Base-by-base conservation (phyloP, 2,797 vertebrate species). In the Channa striata region DNA sequence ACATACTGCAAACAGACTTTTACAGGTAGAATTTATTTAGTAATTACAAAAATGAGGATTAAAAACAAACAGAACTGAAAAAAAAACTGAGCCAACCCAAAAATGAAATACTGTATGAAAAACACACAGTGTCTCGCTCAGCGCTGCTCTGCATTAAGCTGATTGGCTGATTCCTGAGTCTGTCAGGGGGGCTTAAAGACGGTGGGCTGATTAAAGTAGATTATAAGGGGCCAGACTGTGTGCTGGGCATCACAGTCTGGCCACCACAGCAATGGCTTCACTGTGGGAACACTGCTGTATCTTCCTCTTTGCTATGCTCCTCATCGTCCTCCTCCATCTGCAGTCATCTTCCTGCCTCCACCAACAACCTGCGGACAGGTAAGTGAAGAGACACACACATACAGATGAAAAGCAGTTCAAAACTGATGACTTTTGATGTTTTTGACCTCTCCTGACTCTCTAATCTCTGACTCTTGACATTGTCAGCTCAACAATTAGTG, bases 201-300 rank as follows among this genome's bases (percentile, higher is more conserved):
- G 9, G 83, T 76, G 85, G 78, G 79, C 79, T 84, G 89, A 84
- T 83, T 87, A 82, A 87, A 90, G 84, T 78, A 79, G 88, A 89
- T 91, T 89, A 91, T 4, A 20, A 23, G 42, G 67, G 37, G 62
- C 40, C 78, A 43, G 59, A 76, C 66, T 30, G 48, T 57, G 62
- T 81, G 51, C 72, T 72, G 83, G n/a, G 84, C 63, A 85, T 86
- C 81, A 49, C 59, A 37, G 59, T 77, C 62, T 44, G 48, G 71
- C 80, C 72, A 46, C 36, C 68, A 57, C 59, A 60, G 75, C 51
- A 6, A 91, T 91, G 90, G 82, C 86, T 85, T 80, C 78, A 71
- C 74, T 33, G 42, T 72, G 80, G 82, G 82, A 76, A 78, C 60
- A 39, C 46, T 42, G 76, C 74, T 56, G 68, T 72, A 70, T 76